phyloP scores from a whole-genome alignment of 2,797 vertebrate species.

The Falco concolor region DNA sequence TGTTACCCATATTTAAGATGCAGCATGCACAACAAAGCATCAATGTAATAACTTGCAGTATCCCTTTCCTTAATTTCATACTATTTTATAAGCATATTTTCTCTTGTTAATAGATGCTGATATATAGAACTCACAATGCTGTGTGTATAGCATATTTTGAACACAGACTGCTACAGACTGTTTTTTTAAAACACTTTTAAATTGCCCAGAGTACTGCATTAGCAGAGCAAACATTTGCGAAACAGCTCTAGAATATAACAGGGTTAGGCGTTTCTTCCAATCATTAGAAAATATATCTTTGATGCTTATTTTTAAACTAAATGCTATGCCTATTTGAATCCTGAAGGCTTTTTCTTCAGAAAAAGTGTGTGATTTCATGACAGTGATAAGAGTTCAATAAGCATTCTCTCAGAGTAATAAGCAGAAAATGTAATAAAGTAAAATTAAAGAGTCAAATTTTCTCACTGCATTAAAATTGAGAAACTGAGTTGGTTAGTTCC shows the following conservation, averaged over 20 bases:
- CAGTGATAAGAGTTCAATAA: background rate
- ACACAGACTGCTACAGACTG: background rate
- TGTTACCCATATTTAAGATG: background rate
- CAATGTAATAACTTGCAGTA: constrained; percentile 43
- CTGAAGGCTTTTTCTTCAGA: background rate
- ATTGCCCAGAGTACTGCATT: background rate
- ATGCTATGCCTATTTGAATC: background rate
- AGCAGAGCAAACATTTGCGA: background rate
- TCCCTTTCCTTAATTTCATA: constrained; percentile 58
- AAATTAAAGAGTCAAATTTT: background rate
- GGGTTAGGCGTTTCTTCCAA: background rate
- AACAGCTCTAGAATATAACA: background rate
- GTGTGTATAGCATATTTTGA: background rate
- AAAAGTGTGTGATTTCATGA: background rate
- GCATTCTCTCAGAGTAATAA: background rate
- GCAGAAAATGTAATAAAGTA: background rate
- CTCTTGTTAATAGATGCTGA: background rate
- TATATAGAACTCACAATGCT: background rate
- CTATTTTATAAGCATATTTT: background rate
- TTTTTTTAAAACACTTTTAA: background rate
- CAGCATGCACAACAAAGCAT: constrained; percentile 20
- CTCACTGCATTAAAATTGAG: background rate
- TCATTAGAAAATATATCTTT: background rate
- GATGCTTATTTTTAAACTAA: background rate
- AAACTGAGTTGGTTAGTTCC: background rate